phyloP scores from a whole-genome alignment of 2,113 vertebrate genomes.

The Ancistrus triradiatus region DNA sequence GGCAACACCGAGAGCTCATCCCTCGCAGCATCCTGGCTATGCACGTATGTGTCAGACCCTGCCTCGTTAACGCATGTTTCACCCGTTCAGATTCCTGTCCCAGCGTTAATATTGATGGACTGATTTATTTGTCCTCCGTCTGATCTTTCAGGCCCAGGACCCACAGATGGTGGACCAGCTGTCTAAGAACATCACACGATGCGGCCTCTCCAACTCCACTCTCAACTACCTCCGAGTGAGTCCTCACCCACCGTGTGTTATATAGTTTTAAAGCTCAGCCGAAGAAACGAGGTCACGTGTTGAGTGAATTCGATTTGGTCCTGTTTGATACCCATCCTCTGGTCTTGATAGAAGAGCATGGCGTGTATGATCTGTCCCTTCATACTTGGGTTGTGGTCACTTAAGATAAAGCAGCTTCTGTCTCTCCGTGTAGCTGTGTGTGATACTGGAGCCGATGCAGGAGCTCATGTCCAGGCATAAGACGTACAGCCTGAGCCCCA shows the following conservation, averaged over 20 bases:
- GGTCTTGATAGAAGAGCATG: not conserved
- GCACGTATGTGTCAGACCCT: constrained; percentile 76
- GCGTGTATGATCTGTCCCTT: too few species aligned
- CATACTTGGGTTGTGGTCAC: not conserved
- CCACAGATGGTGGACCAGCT: constrained; percentile 99
- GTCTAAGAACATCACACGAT: constrained; percentile 98
- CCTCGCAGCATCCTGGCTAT: constrained; percentile 98
- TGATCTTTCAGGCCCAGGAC: constrained; percentile 75
- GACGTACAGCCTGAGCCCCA: constrained; percentile 98
- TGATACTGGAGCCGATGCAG: constrained; percentile 99
- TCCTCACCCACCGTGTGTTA: not conserved
- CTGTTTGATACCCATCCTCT: not conserved
- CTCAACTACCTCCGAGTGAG: constrained; percentile 99
- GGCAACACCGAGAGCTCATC: constrained; percentile 96
- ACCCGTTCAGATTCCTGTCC: not conserved
- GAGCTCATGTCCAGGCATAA: constrained; percentile 99
- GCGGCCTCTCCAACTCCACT: constrained; percentile 97
- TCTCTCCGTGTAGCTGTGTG: constrained; percentile 79
- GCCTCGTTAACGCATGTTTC: not conserved
- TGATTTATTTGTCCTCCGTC: not conserved
- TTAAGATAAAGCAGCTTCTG: not conserved
- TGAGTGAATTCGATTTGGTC: not conserved
- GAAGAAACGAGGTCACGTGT: too few species aligned
- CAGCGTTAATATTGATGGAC: constrained; percentile 2
- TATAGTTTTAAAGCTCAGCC: too few species aligned